These are phyloP conservation scores for Phocoena phocoena DNA, from an alignment of 2,113 vertebrate genomes.

Conservation along the genomic window DNA sequence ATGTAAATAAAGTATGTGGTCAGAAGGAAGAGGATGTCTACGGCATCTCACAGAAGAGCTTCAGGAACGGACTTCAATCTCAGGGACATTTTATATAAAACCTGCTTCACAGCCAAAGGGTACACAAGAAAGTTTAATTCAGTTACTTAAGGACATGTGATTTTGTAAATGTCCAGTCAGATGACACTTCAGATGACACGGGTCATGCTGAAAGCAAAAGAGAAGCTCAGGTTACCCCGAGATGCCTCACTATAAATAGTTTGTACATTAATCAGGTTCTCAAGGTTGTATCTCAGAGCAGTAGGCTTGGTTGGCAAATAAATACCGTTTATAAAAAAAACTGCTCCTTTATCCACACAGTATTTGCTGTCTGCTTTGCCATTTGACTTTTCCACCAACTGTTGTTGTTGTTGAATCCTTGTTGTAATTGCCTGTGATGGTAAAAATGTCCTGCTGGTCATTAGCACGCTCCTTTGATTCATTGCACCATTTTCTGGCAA, in stretches of 20 bases:
- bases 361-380: not conserved
- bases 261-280: not conserved
- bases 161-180: not conserved
- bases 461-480: not conserved
- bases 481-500: not conserved
- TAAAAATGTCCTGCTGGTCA: not conserved
- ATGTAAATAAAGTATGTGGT: slow-evolving; percentile 57
- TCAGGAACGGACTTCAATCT: not conserved
- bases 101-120: not conserved
- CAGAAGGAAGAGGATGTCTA: not conserved
- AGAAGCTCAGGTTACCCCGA: not conserved
- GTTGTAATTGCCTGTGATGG: not conserved
- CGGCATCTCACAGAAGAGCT: not conserved
- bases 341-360: not conserved
- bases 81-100: not conserved
- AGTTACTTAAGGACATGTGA: not conserved
- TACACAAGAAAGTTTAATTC: not conserved
- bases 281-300: not conserved
- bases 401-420: not conserved
- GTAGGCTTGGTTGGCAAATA: not conserved
- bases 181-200: not conserved
- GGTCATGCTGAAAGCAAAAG: not conserved
- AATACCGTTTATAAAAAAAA: not conserved
- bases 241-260: not conserved
- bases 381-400: not conserved